Base-by-base conservation (phyloP, 2,797 vertebrate genomes). In the Urocyon cinereoargenteus region DNA sequence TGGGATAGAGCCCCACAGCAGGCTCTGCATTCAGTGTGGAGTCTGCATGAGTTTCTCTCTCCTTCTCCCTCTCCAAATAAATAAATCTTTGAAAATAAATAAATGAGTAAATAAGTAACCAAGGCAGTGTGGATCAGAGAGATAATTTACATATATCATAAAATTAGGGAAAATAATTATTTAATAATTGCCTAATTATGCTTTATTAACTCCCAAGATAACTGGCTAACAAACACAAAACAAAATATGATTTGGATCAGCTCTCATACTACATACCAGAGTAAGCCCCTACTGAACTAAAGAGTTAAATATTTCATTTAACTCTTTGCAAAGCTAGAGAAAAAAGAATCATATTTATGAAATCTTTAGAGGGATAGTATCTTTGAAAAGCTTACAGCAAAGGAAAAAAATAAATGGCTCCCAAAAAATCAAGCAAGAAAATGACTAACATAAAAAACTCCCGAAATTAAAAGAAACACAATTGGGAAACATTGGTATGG, bases 281-380 rank as follows among this genome's bases (percentile, higher is more conserved):
- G 13, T 40, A 96, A 95, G 57, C 7, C 51, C 4, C 24, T 70
- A 81, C 21, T 53, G 15, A 11, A 84, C 79, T 90, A 94, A 88
- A 84, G 51, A 92, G 28, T 79, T 31, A 94, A 78, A 55, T 87
- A 70, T 82, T 86, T 89, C 26, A 84, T 96, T 88, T 92, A 96
- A 62, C 73, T 97, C 66, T 89, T 93, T 86, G 40, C 72, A 97
- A 84, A 62, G 28, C 68, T 45, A 82, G 24, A 22, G 49, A 72
- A 91, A 94, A 73, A 92, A 72, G 34, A 86, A 95, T 79, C 15
- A 94, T 82, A 82, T 95, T 95, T 89, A 70, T 89, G 78, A 86
- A 97, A 40, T 86, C 53, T 96, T 91, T 66, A 86, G 34, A 77
- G 77, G 31, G 15, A 84, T 2, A 64, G 45, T 31, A 70, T 82